phyloP scores from a whole-genome alignment of 1,140 invertebrate species.

The Aphidius ervi region DNA sequence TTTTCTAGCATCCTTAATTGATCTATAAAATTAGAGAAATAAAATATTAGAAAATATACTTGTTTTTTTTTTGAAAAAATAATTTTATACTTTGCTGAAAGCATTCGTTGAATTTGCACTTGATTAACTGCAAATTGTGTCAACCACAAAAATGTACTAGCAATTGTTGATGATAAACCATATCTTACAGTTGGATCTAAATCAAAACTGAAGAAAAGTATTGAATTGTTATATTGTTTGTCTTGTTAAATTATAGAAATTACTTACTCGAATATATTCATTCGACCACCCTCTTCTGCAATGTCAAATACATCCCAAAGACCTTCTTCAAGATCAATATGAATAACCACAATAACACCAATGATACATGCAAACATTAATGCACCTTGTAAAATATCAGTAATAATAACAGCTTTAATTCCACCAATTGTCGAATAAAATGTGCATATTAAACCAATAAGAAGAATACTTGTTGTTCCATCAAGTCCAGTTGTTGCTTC shows the following conservation, averaged over 20 bases:
- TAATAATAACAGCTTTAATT: slow-evolving; percentile 85
- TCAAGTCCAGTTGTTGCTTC: slow-evolving; percentile 83
- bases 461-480: slow-evolving; percentile 69
- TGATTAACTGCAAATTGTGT: slow-evolving; percentile 82
- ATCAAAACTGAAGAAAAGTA: slow-evolving; percentile 43
- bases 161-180: slow-evolving; percentile 69
- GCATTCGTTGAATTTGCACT: slow-evolving; percentile 46
- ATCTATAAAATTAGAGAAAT: slow-evolving; percentile 40
- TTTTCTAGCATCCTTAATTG: slow-evolving; percentile 60
- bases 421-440: slow-evolving; percentile 86
- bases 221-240: background rate
- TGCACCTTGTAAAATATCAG: slow-evolving; percentile 78
- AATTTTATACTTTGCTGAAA: slow-evolving; percentile 42
- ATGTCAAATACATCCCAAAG: slow-evolving; percentile 62
- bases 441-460: slow-evolving; percentile 77
- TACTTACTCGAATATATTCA: slow-evolving; percentile 41
- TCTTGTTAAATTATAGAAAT: background rate
- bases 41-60: no score
- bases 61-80: background rate
- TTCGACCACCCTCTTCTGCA: slow-evolving; percentile 55
- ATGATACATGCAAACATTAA: slow-evolving; percentile 67
- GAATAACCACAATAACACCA: slow-evolving; percentile 44
- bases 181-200: slow-evolving; percentile 71
- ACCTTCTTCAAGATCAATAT: slow-evolving; percentile 64
- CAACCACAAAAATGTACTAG: slow-evolving; percentile 69